Evolutionary conservation across 1,140 invertebrate genomes (phyloP).

Genomic region (Dreissena polymorpha): DNA sequence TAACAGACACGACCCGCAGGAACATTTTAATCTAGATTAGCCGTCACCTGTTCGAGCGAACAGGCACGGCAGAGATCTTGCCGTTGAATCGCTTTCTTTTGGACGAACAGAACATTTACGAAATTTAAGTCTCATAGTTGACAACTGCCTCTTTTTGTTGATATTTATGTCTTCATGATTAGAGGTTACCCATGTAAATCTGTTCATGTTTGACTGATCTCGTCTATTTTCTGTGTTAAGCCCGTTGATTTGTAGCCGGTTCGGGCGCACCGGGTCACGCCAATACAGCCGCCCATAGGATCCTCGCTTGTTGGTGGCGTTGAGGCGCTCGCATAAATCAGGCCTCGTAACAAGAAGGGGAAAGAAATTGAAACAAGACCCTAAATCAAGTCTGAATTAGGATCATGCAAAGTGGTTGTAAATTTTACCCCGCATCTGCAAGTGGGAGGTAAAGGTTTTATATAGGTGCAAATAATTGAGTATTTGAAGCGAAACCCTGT

Average conservation of each 20-base stretch:
- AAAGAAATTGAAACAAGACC: slow-evolving; percentile 40
- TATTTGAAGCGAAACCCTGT: slow-evolving; percentile 51
- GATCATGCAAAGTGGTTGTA: slow-evolving; percentile 50
- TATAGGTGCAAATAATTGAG: slow-evolving; percentile 59
- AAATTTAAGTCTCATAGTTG: slow-evolving; percentile 53
- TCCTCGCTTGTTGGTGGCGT: slow-evolving; percentile 18
- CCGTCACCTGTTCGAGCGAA: background rate
- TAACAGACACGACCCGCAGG: too few relatives aligned
- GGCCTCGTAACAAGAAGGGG: slow-evolving; percentile 25
- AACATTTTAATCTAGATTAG: slow-evolving; percentile 1
- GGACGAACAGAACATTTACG: slow-evolving; percentile 39
- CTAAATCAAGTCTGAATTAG: slow-evolving; percentile 51
- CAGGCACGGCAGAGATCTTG: background rate
- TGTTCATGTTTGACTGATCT: slow-evolving; percentile 51
- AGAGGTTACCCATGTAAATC: slow-evolving; percentile 54
- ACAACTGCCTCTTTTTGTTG: slow-evolving; percentile 52
- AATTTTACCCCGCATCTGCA: slow-evolving; percentile 50
- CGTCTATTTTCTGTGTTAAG: slow-evolving; percentile 42
- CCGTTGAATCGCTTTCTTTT: slow-evolving; percentile 26
- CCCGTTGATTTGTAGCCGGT: slow-evolving; percentile 44
- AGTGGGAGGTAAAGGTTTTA: slow-evolving; percentile 46
- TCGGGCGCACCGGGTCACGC: slow-evolving; percentile 27
- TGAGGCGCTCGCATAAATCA: slow-evolving; percentile 45
- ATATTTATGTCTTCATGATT: slow-evolving; percentile 57
- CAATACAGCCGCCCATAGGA: slow-evolving; percentile 34